Evolutionary conservation across 1,140 invertebrate species (phyloP).

Genomic region (Rhysida immarginata): DNA sequence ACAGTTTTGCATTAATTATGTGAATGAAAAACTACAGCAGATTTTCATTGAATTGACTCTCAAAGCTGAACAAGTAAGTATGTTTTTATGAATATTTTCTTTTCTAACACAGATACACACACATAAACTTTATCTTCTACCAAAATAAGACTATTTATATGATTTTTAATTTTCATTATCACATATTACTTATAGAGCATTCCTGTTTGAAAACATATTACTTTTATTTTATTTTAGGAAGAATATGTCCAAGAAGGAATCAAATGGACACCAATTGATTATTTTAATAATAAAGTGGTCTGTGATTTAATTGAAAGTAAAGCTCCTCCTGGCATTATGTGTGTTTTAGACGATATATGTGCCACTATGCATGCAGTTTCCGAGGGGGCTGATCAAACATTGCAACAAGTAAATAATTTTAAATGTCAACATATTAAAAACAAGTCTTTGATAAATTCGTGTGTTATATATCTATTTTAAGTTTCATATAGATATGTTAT

Average conservation of each 20-base stretch:
- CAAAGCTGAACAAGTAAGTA: constrained; percentile 49
- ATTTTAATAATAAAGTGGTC: constrained; percentile 60
- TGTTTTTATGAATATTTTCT: no score
- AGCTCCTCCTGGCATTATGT: constrained; percentile 44
- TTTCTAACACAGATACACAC: no score
- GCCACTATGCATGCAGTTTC: constrained; percentile 55
- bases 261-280: constrained; percentile 55
- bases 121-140: no score
- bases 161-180: no score
- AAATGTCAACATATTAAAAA: no score
- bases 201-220: no score
- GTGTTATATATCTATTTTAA: no score
- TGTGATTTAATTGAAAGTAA: constrained; percentile 50
- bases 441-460: no score
- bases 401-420: constrained; percentile 38
- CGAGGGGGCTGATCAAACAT: constrained; percentile 44
- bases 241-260: constrained; percentile 57
- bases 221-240: constrained; percentile 42
- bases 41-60: constrained; percentile 61
- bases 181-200: no score
- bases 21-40: constrained; percentile 66
- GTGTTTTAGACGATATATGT: constrained; percentile 55
- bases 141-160: no score
- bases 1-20: constrained; percentile 76
- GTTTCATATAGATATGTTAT: no score